phyloP scores from a whole-genome alignment of 2,113 vertebrate genomes.

The Scophthalmus maximus region DNA sequence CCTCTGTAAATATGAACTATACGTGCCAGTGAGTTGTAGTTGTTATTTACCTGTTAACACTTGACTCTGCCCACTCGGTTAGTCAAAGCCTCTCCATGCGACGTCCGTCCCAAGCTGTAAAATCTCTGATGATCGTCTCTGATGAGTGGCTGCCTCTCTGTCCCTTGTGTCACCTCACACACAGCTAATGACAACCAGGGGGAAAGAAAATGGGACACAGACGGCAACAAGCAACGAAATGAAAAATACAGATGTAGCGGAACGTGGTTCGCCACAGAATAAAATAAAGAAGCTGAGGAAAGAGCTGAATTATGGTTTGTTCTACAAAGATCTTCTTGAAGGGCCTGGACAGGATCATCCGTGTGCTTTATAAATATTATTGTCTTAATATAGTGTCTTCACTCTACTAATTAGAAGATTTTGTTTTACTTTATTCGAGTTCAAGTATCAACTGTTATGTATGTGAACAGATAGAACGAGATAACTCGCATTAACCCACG shows the following conservation, averaged over 20 bases:
- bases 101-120: conserved; percentile 27
- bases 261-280: background rate
- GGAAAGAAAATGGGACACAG: background rate
- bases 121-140: conserved; percentile 21
- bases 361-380: too few species aligned
- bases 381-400: too few species aligned
- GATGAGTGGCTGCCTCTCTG: conserved; percentile 1
- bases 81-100: conserved; percentile 4
- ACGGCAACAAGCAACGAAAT: conserved; percentile 12
- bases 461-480: too few species aligned
- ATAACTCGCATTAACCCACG: too few species aligned
- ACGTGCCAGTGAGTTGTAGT: background rate
- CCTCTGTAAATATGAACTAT: background rate
- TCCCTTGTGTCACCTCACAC: conserved; percentile 23
- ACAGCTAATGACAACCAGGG: conserved; percentile 35
- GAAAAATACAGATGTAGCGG: background rate
- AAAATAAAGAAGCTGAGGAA: too few species aligned
- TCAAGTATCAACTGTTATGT: too few species aligned
- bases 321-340: too few species aligned
- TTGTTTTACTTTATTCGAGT: too few species aligned
- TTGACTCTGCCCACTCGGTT: background rate
- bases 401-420: too few species aligned
- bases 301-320: too few species aligned
- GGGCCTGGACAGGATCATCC: too few species aligned
- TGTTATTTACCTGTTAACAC: background rate